phyloP scores from a whole-genome alignment of 2,888 invertebrate genomes.

The Empis livida region DNA sequence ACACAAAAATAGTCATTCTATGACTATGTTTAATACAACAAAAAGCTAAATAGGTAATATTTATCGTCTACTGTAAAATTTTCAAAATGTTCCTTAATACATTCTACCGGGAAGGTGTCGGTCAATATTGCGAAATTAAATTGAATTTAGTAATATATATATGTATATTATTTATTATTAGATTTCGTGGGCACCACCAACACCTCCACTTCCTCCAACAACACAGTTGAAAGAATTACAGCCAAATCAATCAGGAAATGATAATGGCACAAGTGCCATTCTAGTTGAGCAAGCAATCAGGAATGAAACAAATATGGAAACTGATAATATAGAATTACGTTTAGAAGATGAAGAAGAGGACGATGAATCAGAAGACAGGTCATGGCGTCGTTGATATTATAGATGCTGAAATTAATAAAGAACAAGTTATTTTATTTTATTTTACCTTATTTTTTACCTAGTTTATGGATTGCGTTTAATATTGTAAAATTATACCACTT shows the following conservation, averaged over 20 bases:
- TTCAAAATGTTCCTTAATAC: too few relatives aligned
- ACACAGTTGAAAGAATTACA: background rate
- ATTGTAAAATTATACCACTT: too few relatives aligned
- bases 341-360: slow-evolving; percentile 77
- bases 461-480: too few relatives aligned
- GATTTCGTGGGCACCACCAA: slow-evolving; percentile 11
- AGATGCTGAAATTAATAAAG: background rate
- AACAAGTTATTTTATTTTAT: too few relatives aligned
- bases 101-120: too few relatives aligned
- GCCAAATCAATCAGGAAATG: background rate
- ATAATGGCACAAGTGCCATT: background rate
- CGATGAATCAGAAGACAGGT: slow-evolving; percentile 71
- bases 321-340: slow-evolving; percentile 44
- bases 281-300: background rate
- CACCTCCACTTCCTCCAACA: background rate
- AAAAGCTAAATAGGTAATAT: too few relatives aligned
- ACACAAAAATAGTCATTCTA: too few relatives aligned
- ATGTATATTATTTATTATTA: background rate
- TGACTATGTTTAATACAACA: too few relatives aligned
- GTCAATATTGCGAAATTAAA: too few relatives aligned
- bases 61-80: too few relatives aligned
- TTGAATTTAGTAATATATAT: too few relatives aligned
- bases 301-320: slow-evolving; percentile 24
- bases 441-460: too few relatives aligned
- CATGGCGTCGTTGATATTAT: slow-evolving; percentile 73